Evolutionary conservation across 92 coral and sea anemone genomes (phyloP), one percentile per base, ranked within the genome.

Genomic region (Phenganax marumi): DNA sequence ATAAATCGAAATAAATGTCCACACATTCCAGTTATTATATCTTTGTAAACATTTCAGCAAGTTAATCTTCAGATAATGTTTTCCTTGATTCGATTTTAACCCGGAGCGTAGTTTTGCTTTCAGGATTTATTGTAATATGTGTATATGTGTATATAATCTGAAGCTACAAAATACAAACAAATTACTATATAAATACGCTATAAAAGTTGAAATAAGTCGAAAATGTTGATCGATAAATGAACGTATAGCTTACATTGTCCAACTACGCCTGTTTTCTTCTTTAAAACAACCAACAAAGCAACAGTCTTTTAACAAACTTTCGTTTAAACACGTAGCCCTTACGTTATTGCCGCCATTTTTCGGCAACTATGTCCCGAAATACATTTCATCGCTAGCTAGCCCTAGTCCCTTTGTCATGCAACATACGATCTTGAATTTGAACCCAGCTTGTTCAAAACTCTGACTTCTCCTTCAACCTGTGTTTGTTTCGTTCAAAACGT

Each of bases 201-300:
- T 56, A 56, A 56, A 56, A 56, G 63, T 56, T 56, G 3, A 56
- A 21, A 21, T 56, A 56, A 56, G 63, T 56, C 7, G 17, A 1
- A 56, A 56, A 56, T 56, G 63, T 56, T 21, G 7, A 14, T 14
- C 1, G 7, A 1, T 56, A 8, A 21, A 14, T 56, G 12, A 68
- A 68, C 17, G 19, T 57, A 58, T 58, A 68, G 73, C 73, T 68
- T 21, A 68, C 73, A 68, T 68, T 68, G 73, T 68, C 52, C 73
- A 23, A 68, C 73, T 68, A 68, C 73, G 73, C 24, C 50, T 47
- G 71, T 56, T 56, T 56, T 56, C 63, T 14, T 56, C 1, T 21
- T 56, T 56, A 56, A 56, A 56, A 56, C 63, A 56, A 56, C 22
- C 22, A 21, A 7, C 63, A 56, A 56, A 33, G 43, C 43, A 33